phyloP scores from a whole-genome alignment of 2,888 invertebrate genomes.

The Orthonychiurus folsomi region DNA sequence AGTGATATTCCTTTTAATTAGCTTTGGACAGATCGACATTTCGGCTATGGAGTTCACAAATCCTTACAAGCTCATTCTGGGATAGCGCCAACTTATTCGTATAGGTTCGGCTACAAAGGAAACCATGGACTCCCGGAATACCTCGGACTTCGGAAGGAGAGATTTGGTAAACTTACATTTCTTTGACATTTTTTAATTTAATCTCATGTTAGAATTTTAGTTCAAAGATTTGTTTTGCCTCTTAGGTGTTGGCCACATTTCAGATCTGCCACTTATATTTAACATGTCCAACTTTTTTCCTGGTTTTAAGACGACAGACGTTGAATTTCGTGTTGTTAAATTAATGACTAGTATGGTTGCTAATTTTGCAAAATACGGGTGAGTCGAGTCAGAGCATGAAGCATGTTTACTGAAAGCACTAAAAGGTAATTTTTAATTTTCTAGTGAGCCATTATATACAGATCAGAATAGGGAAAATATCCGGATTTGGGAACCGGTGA shows the following conservation, averaged over 20 bases:
- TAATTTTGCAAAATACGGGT: conserved; percentile 20
- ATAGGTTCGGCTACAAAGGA: conserved; percentile 28
- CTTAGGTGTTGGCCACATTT: conserved; percentile 16
- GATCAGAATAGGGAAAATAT: conserved; percentile 25
- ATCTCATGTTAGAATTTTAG: not conserved
- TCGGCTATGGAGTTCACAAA: conserved; percentile 27
- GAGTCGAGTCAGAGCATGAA: not conserved
- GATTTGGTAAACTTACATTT: conserved; percentile 31
- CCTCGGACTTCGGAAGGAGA: conserved; percentile 21
- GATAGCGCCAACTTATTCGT: conserved; percentile 34
- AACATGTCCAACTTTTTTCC: conserved; percentile 22
- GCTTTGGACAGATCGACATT: conserved; percentile 32
- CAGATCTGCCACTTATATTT: conserved; percentile 29
- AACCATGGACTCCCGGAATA: conserved; percentile 24
- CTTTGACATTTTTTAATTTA: no score
- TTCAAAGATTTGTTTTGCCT: not conserved
- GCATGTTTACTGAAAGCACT: not conserved
- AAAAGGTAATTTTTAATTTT: not conserved
- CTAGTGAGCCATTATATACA: conserved; percentile 29
- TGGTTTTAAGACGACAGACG: conserved; percentile 27
- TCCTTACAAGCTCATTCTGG: conserved; percentile 31
- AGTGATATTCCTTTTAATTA: conserved; percentile 13
- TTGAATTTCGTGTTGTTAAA: conserved; percentile 18
- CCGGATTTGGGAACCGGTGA: conserved; percentile 31
- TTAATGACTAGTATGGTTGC: conserved; percentile 17